Evolutionary conservation across 2,888 invertebrate species (phyloP).

Genomic region (Andrena trimmerana): DNA sequence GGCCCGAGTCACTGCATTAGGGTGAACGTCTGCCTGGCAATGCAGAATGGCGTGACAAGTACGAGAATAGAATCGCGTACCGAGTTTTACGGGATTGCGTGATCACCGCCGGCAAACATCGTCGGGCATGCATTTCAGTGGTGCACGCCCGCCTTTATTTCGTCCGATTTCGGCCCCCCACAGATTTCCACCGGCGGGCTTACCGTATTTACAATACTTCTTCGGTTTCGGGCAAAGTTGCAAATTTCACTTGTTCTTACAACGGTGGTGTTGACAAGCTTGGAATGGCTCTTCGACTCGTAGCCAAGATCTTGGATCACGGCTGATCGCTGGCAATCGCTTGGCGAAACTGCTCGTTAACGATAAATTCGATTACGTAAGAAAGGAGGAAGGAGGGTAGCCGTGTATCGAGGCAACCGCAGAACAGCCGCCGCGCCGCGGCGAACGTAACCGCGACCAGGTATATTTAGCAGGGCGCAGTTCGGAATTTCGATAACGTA

Average conservation of each 20-base stretch:
- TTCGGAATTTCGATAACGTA: conserved; percentile 58
- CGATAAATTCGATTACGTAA: conserved; percentile 41
- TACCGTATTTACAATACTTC: not conserved
- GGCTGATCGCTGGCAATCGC: not conserved
- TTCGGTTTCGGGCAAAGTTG: not conserved
- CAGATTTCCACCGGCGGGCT: conserved; percentile 55
- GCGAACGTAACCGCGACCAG: conserved; percentile 31
- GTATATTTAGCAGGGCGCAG: conserved; percentile 54
- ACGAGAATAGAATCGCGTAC: conserved; percentile 80
- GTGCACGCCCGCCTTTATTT: conserved; percentile 67
- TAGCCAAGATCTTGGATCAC: not conserved
- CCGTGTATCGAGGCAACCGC: conserved; percentile 41
- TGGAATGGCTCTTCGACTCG: too few relatives aligned
- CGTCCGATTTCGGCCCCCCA: conserved; percentile 52
- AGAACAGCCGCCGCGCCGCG: conserved; percentile 34
- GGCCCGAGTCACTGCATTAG: conserved; percentile 70
- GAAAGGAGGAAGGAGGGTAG: conserved; percentile 18
- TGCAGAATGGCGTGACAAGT: conserved; percentile 82
- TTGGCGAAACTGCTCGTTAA: conserved; percentile 15
- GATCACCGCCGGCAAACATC: conserved; percentile 76
- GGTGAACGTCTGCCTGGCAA: conserved; percentile 81
- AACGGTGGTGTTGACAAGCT: not conserved
- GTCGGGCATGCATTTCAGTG: conserved; percentile 79
- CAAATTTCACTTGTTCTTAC: not conserved
- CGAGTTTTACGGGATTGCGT: conserved; percentile 82